A percentile compares a stretch with the other conserved stretches of the same genome.
These are phyloP conservation scores for Lochmaea capreae DNA, from an alignment of 2,888 invertebrate species.

Conservation along the genomic window DNA sequence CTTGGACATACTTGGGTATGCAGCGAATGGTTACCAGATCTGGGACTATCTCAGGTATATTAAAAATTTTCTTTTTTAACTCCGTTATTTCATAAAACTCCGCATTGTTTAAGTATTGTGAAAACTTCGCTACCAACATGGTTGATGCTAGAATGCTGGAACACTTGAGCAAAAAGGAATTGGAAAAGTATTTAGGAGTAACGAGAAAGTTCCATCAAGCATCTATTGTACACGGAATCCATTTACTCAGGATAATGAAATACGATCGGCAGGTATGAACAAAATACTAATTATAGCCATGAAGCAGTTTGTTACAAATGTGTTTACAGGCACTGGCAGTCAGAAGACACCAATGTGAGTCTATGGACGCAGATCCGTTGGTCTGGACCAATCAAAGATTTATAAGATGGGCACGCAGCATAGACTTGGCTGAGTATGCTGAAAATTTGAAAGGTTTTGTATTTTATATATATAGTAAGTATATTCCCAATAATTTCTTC, in stretches of 20 bases:
- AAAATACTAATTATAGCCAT: too few species aligned
- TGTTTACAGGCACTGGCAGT: constrained; percentile 80
- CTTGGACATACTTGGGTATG: constrained; percentile 94
- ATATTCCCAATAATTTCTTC: too few species aligned
- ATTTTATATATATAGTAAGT: not conserved
- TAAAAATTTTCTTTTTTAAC: not conserved
- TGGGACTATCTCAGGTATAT: constrained; percentile 82
- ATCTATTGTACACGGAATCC: constrained; percentile 93
- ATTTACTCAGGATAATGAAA: constrained; percentile 89
- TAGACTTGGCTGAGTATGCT: constrained; percentile 93
- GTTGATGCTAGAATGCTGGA: constrained; percentile 95
- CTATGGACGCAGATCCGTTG: constrained; percentile 88
- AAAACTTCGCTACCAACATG: constrained; percentile 87
- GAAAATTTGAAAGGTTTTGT: constrained; percentile 86
- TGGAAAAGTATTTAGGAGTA: constrained; percentile 93
- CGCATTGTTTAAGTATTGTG: constrained; percentile 87
- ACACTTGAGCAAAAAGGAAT: constrained; percentile 91
- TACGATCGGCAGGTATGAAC: constrained; percentile 85
- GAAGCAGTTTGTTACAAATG: not conserved
- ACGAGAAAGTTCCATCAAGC: constrained; percentile 95
- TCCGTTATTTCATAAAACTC: constrained; percentile 2
- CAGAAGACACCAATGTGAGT: constrained; percentile 88
- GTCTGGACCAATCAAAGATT: constrained; percentile 97
- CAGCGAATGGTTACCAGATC: constrained; percentile 91
- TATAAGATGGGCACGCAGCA: constrained; percentile 92